These are phyloP conservation scores for Cyclura pinguis DNA, from an alignment of 2,797 vertebrate species.

Conservation along the genomic window DNA sequence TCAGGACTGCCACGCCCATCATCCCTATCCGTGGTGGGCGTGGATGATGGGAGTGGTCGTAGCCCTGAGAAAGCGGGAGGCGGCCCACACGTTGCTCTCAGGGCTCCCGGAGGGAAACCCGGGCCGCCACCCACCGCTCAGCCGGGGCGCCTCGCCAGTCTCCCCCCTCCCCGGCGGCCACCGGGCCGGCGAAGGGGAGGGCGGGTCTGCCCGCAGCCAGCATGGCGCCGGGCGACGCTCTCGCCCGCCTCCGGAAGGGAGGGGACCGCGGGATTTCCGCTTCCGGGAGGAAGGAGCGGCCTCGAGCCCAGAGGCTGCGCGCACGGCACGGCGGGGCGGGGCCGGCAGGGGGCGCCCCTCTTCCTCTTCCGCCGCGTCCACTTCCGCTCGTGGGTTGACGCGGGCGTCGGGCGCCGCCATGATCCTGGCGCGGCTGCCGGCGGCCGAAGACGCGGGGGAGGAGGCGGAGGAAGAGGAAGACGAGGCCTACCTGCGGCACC, in stretches of 20 bases:
- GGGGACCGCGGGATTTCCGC: not conserved
- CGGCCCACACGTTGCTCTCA: rapidly evolving
- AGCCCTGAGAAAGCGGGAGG: no score
- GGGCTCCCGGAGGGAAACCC: no score
- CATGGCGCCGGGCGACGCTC: not conserved
- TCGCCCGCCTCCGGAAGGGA: not conserved
- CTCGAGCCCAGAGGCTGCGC: no score
- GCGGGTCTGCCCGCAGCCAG: not conserved
- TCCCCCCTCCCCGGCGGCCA: no score
- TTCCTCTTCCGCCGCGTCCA: not conserved
- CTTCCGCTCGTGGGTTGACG: no score
- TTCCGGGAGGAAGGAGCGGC: not conserved
- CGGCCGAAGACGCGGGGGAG: not conserved
- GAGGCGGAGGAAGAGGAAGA: not conserved
- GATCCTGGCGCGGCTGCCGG: not conserved
- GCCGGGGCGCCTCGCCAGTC: not conserved
- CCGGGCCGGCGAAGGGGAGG: no score
- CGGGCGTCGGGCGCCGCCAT: not conserved
- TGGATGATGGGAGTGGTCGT: no score
- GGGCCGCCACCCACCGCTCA: no score
- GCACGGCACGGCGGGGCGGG: no score
- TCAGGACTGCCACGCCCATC: no score
- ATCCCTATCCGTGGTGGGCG: no score
- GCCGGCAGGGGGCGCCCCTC: not conserved
- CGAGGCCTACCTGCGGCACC: not conserved